Base-by-base conservation (phyloP, 2,797 vertebrate species). In the Myotis vivesi region DNA sequence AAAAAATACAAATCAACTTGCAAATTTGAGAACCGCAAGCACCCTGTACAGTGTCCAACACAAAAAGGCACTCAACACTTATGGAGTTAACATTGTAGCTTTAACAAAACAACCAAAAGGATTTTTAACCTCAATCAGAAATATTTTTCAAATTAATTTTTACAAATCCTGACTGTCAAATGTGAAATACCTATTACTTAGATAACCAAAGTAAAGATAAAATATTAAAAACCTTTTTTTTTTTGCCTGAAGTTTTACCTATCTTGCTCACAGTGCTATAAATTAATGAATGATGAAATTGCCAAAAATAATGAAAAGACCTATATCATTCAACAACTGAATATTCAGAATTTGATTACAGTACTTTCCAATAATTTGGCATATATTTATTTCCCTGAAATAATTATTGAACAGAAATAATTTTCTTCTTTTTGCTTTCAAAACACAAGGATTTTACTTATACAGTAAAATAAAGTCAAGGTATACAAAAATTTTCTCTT, bases 381-480 rank as follows among this genome's bases (percentile, higher is more conserved):
- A 86, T 13, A 53, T 13, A 87, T 23, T 90, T 44, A 92, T 38
- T 90, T 51, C 44, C 4, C 15, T 62, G 9, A 92, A 94, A 73
- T 85, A 71, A 92, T 81, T 20, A 94, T 15, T 87, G 22, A 87
- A 28, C 23, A 94, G 46, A 95, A 89, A 93, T 19, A 57, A 77
- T 41, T 89, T 96, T 91, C 44, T 92, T 84, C 38, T 62, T n/a
- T 86, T 75, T 22, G 49, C 33, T 93, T 92, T 94, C n/a, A 94
- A 96, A 94, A 64, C 49, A 57, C 2, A 75, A 81, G 55, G 30
- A 72, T 90, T 87, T 95, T 77, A 80, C 22, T 79, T 77, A 82
- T 8, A 82, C 0, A 71, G n/a, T 33, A 83, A 10, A 46, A 51
- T 53, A 89, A 83, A 80, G 23, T 62, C 25, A 88, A 92, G 20